These are phyloP conservation scores for Corella eumyota DNA, from an alignment of 23 tunicate species.

Conservation along the genomic window DNA sequence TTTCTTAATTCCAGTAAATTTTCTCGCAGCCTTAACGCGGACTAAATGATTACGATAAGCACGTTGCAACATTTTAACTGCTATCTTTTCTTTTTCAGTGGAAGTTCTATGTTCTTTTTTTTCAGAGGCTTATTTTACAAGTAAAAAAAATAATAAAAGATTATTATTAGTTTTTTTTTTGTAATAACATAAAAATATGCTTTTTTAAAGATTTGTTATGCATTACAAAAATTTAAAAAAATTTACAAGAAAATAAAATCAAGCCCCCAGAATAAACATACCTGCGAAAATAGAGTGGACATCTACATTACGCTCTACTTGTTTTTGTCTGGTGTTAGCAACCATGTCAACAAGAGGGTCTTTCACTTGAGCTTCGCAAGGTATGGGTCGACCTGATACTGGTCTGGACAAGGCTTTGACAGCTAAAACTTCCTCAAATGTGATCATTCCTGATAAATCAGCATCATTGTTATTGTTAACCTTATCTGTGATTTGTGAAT, in stretches of 20 bases:
- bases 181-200: not conserved
- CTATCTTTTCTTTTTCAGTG: conserved; percentile 9
- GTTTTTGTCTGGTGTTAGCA: conserved; percentile 44
- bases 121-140: too few species aligned
- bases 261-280: not conserved
- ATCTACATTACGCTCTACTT: conserved; percentile 29
- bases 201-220: not conserved
- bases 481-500: not conserved
- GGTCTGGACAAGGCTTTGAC: conserved; percentile 32
- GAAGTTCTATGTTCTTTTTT: not conserved
- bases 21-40: conserved; percentile 30
- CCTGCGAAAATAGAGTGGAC: conserved; percentile 35
- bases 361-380: conserved; percentile 25
- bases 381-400: conserved; percentile 39
- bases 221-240: too few species aligned
- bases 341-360: conserved; percentile 53
- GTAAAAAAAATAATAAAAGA: not conserved
- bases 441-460: conserved; percentile 11
- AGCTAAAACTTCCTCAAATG: conserved; percentile 32
- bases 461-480: not conserved
- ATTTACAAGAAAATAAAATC: not conserved
- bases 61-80: conserved; percentile 50
- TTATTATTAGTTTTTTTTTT: not conserved
- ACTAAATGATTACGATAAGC: conserved; percentile 35
- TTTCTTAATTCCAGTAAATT: conserved; percentile 26